Evolutionary conservation across 2,113 vertebrate species (phyloP).

Genomic region (Ailurus styani): DNA sequence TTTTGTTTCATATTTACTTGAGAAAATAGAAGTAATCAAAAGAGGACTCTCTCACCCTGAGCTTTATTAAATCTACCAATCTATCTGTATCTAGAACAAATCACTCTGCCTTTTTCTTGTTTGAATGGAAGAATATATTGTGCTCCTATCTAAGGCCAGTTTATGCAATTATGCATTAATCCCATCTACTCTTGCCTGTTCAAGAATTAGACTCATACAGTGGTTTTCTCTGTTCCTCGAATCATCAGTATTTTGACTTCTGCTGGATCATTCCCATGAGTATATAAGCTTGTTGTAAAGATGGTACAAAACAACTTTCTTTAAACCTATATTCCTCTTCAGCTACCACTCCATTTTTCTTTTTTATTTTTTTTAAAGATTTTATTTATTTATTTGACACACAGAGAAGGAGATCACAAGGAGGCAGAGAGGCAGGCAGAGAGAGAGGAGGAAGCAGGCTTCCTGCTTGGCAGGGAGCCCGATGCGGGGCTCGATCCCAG

Average conservation of each 20-base stretch:
- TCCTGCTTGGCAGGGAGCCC: too few relatives aligned
- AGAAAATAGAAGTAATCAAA: background rate
- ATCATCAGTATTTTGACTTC: background rate
- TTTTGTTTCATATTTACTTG: constrained; percentile 5
- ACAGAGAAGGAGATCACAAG: too few relatives aligned
- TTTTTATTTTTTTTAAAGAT: too few relatives aligned
- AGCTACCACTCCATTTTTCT: background rate
- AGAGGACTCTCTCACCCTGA: background rate
- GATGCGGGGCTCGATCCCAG: too few relatives aligned
- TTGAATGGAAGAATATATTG: background rate
- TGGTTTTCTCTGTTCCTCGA: background rate
- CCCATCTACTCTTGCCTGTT: background rate
- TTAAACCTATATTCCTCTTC: background rate
- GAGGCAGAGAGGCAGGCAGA: too few relatives aligned
- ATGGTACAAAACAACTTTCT: background rate
- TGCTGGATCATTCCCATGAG: background rate
- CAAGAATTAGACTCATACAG: background rate
- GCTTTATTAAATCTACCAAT: background rate
- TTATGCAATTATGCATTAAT: background rate
- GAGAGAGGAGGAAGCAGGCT: too few relatives aligned
- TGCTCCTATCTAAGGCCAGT: background rate
- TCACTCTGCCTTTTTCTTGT: background rate
- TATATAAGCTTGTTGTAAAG: background rate
- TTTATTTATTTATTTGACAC: too few relatives aligned
- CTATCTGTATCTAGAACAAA: background rate